Base-by-base conservation (phyloP, 2,888 invertebrate genomes). In the Creontiades dilutus region DNA sequence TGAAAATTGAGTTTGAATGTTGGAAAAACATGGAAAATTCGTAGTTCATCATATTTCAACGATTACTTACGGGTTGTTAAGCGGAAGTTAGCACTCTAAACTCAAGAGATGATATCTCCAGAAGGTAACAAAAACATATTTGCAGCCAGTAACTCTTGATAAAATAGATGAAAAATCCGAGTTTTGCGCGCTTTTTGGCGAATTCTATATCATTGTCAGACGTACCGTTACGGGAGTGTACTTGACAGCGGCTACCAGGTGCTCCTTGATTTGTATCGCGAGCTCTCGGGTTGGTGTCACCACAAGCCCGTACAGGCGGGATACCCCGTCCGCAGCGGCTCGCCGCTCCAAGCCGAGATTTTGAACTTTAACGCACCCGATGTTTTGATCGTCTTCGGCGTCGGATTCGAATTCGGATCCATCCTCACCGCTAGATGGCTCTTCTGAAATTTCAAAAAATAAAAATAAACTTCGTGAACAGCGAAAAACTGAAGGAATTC, bases 271-370 rank as follows among this genome's bases (percentile, higher is more conserved):
- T 94, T 99, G 99, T 82, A 99, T 96, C 0, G 99, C 99, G 90
- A 99, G 94, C 93, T 99, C 99, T 93, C 99, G 95, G 0, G 99
- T 99, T 0, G 99, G 99, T 0, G 99, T 98, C 85, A 99, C 93
- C 90, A 99, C 96, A 5, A 99, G 94, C 0, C 98, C 98, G 93
- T 96, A 96, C 37, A 98, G 93, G 3, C 52, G 57, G 4, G 23
- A 23, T 16, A 13, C 27, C 13, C n/a, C 47, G 13, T 27, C n/a
- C 19, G 27, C 75, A 16, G 52, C 19, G 23, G 76, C 55, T 11
- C 19, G 37, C 11, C n/a, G 27, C 46, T 82, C 61, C n/a, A 88
- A 23, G 23, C 86, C 80, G 68, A 89, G 61, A 57, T 90, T 88
- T 11, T n/a, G n/a, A 0, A 90, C 90, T 46, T 81, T 87, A 46